phyloP scores from a whole-genome alignment of 2,888 invertebrate species.

The Euphydryas editha region DNA sequence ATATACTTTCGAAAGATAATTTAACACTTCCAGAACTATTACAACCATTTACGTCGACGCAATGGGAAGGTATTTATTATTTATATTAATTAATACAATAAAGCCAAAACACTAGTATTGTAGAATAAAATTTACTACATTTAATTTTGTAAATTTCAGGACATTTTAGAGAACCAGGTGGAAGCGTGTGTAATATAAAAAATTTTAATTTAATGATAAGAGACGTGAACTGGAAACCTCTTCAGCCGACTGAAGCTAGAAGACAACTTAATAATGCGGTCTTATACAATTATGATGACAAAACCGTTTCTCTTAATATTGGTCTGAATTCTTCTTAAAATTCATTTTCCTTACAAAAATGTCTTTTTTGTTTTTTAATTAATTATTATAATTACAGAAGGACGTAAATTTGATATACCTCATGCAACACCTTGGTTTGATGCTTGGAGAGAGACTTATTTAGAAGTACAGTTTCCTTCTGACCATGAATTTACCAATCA shows the following conservation, averaged over 20 bases:
- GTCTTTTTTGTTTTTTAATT: neutral
- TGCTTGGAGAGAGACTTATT: conserved; percentile 95
- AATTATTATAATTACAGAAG: conserved; percentile 61
- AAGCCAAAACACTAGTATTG: neutral
- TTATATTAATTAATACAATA: neutral
- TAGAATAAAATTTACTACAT: neutral
- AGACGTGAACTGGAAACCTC: conserved; percentile 92
- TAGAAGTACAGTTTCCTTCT: conserved; percentile 93
- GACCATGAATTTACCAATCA: conserved; percentile 99
- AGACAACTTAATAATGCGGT: conserved; percentile 94
- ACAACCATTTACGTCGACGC: conserved; percentile 94
- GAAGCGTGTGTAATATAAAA: conserved; percentile 87
- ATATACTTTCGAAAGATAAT: conserved; percentile 94
- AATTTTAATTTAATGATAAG: conserved; percentile 91
- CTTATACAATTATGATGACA: conserved; percentile 81
- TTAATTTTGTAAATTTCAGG: conserved; percentile 77
- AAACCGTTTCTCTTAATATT: conserved; percentile 81
- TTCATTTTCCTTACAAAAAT: neutral
- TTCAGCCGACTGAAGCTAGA: conserved; percentile 91
- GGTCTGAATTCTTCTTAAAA: conserved; percentile 62
- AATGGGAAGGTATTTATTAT: conserved; percentile 65
- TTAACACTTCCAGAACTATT: conserved; percentile 94
- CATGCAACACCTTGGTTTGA: conserved; percentile 96
- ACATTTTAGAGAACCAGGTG: conserved; percentile 92
- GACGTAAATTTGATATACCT: conserved; percentile 87